phyloP scores from a whole-genome alignment of 2,113 vertebrate genomes.

The Nansenia antarctica region DNA sequence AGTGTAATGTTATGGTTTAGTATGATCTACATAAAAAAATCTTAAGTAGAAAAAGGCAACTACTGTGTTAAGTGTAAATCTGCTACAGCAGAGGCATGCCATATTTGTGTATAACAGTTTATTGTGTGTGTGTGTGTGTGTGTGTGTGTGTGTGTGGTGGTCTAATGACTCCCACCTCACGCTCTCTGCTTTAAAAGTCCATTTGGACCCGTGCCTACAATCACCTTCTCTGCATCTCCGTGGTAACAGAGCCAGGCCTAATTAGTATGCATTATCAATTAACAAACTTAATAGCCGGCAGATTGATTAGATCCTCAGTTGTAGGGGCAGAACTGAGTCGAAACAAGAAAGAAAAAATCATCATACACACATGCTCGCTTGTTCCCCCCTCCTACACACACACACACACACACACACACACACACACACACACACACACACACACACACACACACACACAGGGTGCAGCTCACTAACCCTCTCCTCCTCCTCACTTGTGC shows the following conservation, averaged over 20 bases:
- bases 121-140: neutral
- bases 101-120: neutral
- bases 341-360: constrained; percentile 98
- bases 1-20: too few species aligned
- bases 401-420: constrained; percentile 26
- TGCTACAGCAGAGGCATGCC: too few species aligned
- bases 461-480: constrained; percentile 88
- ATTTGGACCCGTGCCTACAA: constrained; percentile 99
- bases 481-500: constrained; percentile 91
- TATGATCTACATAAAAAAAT: too few species aligned
- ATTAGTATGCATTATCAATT: constrained; percentile 99
- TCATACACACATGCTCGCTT: constrained; percentile 64
- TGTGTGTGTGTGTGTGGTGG: constrained; percentile 69
- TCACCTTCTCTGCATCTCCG: constrained; percentile 97
- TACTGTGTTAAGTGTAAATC: too few species aligned
- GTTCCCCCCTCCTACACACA: too few species aligned
- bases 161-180: constrained; percentile 90
- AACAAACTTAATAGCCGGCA: constrained; percentile 99
- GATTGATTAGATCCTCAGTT: constrained; percentile 99
- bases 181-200: constrained; percentile 97
- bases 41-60: too few species aligned
- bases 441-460: constrained; percentile 59
- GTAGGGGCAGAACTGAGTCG: constrained; percentile 99
- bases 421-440: constrained; percentile 9
- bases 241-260: constrained; percentile 97